Evolutionary conservation across 2,797 vertebrate genomes (phyloP).

Genomic region (Silurus lanzhouensis): DNA sequence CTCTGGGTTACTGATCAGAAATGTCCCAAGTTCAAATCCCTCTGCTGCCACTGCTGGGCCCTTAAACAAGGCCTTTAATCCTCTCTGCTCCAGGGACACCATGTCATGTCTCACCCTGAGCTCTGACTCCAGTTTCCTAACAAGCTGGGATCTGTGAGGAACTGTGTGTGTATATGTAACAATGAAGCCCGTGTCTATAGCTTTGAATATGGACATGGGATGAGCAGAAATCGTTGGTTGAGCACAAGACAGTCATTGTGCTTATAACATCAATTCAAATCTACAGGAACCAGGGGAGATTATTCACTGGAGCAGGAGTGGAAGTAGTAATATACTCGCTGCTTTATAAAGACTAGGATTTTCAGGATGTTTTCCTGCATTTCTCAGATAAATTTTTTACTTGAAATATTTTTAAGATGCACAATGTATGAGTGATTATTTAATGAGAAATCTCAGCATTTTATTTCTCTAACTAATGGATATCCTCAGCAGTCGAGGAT

Average conservation of each 20-base stretch:
- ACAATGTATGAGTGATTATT: background rate
- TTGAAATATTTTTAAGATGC: background rate
- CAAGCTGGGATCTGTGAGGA: constrained; percentile 1
- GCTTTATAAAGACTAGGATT: too few relatives aligned
- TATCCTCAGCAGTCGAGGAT: background rate
- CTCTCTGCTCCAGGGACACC: background rate
- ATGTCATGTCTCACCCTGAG: background rate
- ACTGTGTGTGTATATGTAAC: background rate
- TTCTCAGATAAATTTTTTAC: background rate
- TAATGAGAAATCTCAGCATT: too few relatives aligned
- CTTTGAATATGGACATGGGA: too few relatives aligned
- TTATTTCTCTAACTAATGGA: background rate
- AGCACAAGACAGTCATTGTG: background rate
- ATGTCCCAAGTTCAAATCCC: constrained; percentile 2
- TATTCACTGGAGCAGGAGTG: background rate
- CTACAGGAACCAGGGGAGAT: background rate
- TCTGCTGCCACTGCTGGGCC: background rate
- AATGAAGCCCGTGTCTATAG: background rate
- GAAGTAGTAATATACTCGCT: too few relatives aligned
- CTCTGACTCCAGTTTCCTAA: background rate
- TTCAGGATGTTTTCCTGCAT: too few relatives aligned
- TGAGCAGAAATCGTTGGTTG: background rate
- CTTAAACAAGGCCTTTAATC: constrained; percentile 9
- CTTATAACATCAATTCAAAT: background rate
- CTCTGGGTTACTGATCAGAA: background rate